Evolutionary conservation across 2,888 invertebrate genomes (phyloP).

Genomic region (Pseudoips prasinana): DNA sequence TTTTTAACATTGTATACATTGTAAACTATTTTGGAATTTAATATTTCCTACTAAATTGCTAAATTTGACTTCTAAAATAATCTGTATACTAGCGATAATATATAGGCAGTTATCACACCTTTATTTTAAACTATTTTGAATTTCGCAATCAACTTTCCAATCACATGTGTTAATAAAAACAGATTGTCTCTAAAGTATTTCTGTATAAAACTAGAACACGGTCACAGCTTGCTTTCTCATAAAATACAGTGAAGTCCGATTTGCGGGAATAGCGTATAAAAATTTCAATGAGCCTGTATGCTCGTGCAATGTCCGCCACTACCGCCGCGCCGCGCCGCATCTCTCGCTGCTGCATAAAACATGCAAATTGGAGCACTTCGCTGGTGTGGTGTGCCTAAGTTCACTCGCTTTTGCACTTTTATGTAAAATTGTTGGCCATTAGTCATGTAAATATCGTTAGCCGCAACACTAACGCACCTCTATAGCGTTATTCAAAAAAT

Average conservation of each 20-base stretch:
- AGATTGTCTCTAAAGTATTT: no score
- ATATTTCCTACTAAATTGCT: no score
- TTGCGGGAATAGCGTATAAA: constrained; percentile 76
- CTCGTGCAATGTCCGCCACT: constrained; percentile 61
- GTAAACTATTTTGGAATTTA: no score
- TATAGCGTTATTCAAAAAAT: constrained; percentile 34
- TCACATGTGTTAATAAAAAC: no score
- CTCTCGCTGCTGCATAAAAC: constrained; percentile 74
- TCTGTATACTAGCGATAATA: no score
- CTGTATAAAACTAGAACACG: no score
- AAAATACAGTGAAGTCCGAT: constrained; percentile 68
- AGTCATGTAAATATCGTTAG: constrained; percentile 77
- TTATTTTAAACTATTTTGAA: no score
- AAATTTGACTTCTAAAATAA: no score
- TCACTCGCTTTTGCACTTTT: constrained; percentile 77
- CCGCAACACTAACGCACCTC: constrained; percentile 50
- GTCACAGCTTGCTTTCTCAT: constrained; percentile 54
- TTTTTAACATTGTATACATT: no score
- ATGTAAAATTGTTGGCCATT: constrained; percentile 72
- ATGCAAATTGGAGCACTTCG: constrained; percentile 80
- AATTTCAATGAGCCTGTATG: constrained; percentile 68
- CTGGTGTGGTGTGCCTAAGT: constrained; percentile 63
- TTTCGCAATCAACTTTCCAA: no score
- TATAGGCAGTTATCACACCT: no score
- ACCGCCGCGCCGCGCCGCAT: constrained; percentile 50